Conservation (phyloP, 2,888 invertebrate species). For the Drosophila birchii region DNA sequence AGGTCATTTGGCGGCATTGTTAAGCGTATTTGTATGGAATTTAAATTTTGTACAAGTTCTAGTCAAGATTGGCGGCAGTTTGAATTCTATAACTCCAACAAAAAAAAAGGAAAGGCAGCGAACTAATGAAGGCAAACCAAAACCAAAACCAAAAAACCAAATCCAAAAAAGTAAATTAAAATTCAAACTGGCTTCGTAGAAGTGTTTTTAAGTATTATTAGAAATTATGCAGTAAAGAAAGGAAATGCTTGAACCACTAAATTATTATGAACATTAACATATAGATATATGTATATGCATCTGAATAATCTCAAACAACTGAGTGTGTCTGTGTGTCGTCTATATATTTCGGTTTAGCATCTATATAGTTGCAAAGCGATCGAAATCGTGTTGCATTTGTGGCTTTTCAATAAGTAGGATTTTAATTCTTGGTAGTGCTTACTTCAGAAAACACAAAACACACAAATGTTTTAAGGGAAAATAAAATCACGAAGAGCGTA, state of each 20-base stretch:
- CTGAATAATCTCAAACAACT: constrained; percentile 32
- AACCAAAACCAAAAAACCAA: constrained; percentile 21
- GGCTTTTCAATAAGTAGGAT: constrained; percentile 36
- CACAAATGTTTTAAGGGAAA: constrained; percentile 29
- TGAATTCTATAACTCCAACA: constrained; percentile 20
- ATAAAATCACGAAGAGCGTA: constrained; percentile 19
- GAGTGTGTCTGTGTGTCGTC: constrained; percentile 40
- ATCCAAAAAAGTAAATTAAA: constrained; percentile 51
- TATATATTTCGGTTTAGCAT: constrained; percentile 24
- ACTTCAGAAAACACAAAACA: constrained; percentile 9
- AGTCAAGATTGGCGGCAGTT: constrained; percentile 27
- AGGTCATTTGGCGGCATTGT: constrained; percentile 61
- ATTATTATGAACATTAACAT: constrained; percentile 44
- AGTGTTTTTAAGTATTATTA: constrained; percentile 81
- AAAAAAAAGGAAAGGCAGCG: constrained; percentile 42
- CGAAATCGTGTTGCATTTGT: constrained; percentile 12
- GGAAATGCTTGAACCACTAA: constrained; percentile 43
- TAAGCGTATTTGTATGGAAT: constrained; percentile 72
- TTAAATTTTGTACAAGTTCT: constrained; percentile 64
- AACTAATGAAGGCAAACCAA: constrained; percentile 51
- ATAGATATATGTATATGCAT: constrained; percentile 50
- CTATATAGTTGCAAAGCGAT: constrained; percentile 12
- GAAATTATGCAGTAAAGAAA: constrained; percentile 50
- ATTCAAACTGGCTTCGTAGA: constrained; percentile 81
- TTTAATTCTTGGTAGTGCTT: constrained; percentile 42